Conservation (phyloP, 2,888 invertebrate genomes). For the Agrilus mali region DNA sequence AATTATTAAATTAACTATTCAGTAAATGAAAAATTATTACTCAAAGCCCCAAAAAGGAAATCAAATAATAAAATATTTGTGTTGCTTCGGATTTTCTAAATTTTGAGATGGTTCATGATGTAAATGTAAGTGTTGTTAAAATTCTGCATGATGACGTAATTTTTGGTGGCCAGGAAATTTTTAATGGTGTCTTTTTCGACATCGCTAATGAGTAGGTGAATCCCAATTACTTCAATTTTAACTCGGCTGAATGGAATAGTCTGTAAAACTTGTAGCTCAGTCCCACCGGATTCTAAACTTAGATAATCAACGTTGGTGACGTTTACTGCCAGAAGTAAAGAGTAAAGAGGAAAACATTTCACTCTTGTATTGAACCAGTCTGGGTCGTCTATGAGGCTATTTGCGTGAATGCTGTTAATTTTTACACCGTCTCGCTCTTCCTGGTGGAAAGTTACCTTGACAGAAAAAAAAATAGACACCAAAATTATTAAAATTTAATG, state of each 20-base stretch:
- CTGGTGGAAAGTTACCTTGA: slow-evolving; percentile 37
- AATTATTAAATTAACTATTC: too few relatives aligned
- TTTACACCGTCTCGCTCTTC: slow-evolving; percentile 35
- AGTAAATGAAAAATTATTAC: too few relatives aligned
- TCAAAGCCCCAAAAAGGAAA: too few relatives aligned
- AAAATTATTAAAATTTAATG: neutral
- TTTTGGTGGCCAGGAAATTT: slow-evolving; percentile 29
- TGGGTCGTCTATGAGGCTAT: slow-evolving; percentile 40
- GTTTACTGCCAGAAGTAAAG: slow-evolving; percentile 65
- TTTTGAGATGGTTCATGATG: slow-evolving; percentile 21
- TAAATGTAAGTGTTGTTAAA: slow-evolving; percentile 30
- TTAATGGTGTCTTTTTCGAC: slow-evolving; percentile 28
- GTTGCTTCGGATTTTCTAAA: slow-evolving; percentile 11
- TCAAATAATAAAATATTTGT: slow-evolving; percentile 1
- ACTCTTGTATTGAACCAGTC: slow-evolving; percentile 58
- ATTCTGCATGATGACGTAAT: slow-evolving; percentile 28
- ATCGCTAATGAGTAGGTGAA: slow-evolving; percentile 27
- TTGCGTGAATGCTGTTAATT: slow-evolving; percentile 38
- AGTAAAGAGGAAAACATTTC: slow-evolving; percentile 75
- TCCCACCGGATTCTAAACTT: slow-evolving; percentile 48
- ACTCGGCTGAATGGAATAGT: slow-evolving; percentile 45
- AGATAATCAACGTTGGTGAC: slow-evolving; percentile 56
- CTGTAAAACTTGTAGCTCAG: slow-evolving; percentile 40
- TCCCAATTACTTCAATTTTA: slow-evolving; percentile 34
- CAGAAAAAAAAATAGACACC: slow-evolving; percentile 3